Conservation (phyloP, 2,113 vertebrate species). For the pig (Sus scrofa) region DNA sequence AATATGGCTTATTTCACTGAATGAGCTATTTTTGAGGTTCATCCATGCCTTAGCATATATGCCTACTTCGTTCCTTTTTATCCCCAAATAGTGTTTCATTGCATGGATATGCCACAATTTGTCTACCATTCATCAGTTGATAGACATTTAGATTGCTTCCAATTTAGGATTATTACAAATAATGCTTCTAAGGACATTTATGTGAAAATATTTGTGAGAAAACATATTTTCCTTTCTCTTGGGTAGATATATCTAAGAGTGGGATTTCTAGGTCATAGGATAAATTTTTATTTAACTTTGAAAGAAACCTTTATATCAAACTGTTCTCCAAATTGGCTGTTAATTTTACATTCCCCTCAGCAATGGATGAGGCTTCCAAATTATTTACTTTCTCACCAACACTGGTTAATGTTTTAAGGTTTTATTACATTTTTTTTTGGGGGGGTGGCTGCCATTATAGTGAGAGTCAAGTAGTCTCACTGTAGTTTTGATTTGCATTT, state of each 20-base stretch:
- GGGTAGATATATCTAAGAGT: background rate
- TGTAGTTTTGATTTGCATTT: constrained; percentile 35
- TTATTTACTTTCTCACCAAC: background rate
- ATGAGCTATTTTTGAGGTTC: background rate
- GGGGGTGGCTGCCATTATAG: background rate
- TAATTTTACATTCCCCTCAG: background rate
- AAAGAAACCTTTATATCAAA: background rate
- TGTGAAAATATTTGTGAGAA: background rate
- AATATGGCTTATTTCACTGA: background rate
- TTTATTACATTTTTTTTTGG: background rate
- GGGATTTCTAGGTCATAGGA: background rate
- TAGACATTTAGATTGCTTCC: background rate
- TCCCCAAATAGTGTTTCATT: background rate
- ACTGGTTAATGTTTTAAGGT: background rate
- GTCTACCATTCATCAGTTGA: background rate
- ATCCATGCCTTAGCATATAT: background rate
- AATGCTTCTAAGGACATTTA: background rate
- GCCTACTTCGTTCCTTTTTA: background rate
- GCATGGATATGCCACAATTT: background rate
- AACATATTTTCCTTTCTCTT: background rate
- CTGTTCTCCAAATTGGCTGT: background rate
- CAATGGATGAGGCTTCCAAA: background rate
- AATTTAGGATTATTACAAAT: background rate
- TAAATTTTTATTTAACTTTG: background rate
- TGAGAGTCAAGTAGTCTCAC: background rate